These are phyloP conservation scores for Nycticryphes semicollaris DNA, from an alignment of 2,113 vertebrate genomes.

Conservation along the genomic window DNA sequence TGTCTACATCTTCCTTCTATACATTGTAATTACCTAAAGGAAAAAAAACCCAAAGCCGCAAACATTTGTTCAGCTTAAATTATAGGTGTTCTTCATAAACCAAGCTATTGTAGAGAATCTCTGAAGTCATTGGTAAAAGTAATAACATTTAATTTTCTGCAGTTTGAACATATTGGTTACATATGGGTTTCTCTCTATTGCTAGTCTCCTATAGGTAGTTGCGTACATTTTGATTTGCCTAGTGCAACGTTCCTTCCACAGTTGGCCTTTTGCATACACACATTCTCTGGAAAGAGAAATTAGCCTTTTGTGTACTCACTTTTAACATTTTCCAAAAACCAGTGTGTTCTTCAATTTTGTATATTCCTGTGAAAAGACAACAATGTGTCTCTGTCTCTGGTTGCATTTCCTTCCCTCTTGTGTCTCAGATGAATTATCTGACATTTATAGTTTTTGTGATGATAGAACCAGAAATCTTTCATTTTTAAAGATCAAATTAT, in stretches of 20 bases:
- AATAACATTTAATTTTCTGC: neutral
- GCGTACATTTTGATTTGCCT: neutral
- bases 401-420: neutral
- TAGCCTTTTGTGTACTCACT: neutral
- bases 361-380: neutral
- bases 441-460: neutral
- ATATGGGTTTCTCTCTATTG: neutral
- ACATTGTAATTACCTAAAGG: neutral
- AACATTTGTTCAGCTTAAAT: neutral
- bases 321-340: neutral
- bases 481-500: slow-evolving; percentile 2
- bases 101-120: neutral
- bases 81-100: neutral
- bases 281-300: neutral
- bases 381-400: neutral
- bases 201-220: neutral
- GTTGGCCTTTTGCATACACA: neutral
- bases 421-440: neutral
- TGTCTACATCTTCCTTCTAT: neutral
- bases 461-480: neutral
- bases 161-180: neutral
- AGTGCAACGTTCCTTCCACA: neutral
- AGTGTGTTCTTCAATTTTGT: neutral
- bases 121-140: neutral
- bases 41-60: neutral